These are phyloP conservation scores for Istiophorus platypterus DNA, from an alignment of 2,113 vertebrate genomes.

Conservation along the genomic window DNA sequence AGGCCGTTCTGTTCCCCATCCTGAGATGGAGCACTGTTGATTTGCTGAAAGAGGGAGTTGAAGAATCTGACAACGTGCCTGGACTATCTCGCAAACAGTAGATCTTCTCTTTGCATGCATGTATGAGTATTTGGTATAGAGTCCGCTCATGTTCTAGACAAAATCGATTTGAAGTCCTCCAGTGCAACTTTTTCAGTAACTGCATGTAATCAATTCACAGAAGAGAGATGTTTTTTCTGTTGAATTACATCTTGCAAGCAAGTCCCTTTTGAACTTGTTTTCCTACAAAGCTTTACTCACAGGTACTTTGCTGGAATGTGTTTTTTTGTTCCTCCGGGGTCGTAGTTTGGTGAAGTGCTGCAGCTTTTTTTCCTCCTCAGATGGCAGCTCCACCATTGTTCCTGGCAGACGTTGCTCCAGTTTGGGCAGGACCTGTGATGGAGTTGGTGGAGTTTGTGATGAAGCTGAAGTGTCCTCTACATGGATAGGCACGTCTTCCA, in stretches of 20 bases:
- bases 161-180: background rate
- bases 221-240: background rate
- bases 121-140: background rate
- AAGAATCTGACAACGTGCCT: background rate
- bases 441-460: constrained; percentile 85
- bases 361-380: constrained; percentile 94
- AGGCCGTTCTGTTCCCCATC: constrained; percentile 97
- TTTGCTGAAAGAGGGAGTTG: constrained; percentile 78
- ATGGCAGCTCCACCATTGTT: constrained; percentile 91
- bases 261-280: background rate
- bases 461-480: constrained; percentile 88
- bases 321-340: constrained; percentile 94
- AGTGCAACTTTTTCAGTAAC: background rate
- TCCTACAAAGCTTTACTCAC: constrained; percentile 82
- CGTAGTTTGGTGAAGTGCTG: constrained; percentile 97
- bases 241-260: background rate
- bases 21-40: constrained; percentile 83
- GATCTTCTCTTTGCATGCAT: background rate
- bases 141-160: background rate
- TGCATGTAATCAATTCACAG: no score
- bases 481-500: constrained; percentile 93
- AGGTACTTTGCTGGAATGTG: constrained; percentile 89
- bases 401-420: constrained; percentile 87
- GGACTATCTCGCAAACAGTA: background rate
- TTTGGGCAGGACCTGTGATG: constrained; percentile 67